Percentiles rank a stretch among this genome's conserved stretches.
phyloP scores from a whole-genome alignment of 1,140 invertebrate species.

The Oedothorax gibbosus region DNA sequence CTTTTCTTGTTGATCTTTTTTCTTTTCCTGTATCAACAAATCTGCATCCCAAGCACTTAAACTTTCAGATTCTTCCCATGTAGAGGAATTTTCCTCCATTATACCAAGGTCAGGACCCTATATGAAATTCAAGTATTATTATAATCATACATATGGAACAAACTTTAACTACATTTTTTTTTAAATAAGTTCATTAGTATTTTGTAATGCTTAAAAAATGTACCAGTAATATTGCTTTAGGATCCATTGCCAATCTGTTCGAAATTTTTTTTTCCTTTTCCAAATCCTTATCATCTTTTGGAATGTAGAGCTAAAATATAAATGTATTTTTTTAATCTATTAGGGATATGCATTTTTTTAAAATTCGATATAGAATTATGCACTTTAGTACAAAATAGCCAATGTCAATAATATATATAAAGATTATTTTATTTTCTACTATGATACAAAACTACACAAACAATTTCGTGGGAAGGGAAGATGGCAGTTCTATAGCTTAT shows the following conservation, averaged over 20 bases:
- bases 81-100: constrained; percentile 41
- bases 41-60: constrained; percentile 45
- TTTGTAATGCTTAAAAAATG: constrained; percentile 2
- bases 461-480: too few relatives aligned
- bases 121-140: neutral
- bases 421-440: too few relatives aligned
- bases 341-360: neutral
- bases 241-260: constrained; percentile 47
- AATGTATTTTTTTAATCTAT: neutral
- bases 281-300: neutral
- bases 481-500: too few relatives aligned
- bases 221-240: constrained; percentile 32
- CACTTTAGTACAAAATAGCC: too few relatives aligned
- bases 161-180: neutral
- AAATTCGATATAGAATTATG: too few relatives aligned
- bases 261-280: constrained; percentile 2
- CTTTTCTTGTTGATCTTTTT: constrained; percentile 34
- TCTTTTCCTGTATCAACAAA: constrained; percentile 33
- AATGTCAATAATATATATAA: too few relatives aligned
- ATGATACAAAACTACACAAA: too few relatives aligned
- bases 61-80: constrained; percentile 44
- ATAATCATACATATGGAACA: constrained; percentile 6
- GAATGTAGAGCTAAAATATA: constrained; percentile 6
- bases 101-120: constrained; percentile 47
- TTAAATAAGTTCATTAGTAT: neutral